A percentile compares a stretch with the other conserved stretches of the same genome.
Conservation (phyloP, 2,113 vertebrate genomes). For the Dissostichus mawsoni region DNA sequence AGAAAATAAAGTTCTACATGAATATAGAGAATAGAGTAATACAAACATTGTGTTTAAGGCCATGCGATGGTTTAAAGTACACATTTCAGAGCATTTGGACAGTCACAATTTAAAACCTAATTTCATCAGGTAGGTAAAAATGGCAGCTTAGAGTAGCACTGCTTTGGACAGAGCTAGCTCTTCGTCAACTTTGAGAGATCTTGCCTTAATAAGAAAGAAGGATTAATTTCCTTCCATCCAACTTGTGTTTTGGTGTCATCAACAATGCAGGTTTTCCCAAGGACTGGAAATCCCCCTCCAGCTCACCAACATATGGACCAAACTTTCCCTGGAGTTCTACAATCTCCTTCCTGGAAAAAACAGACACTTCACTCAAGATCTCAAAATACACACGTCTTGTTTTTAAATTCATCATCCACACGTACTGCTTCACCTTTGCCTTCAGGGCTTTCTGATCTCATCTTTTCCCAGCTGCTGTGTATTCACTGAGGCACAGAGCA, state of each 20-base stretch:
- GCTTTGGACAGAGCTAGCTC: neutral
- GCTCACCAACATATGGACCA: neutral
- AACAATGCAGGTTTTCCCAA: neutral
- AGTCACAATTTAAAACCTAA: neutral
- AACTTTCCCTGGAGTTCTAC: neutral
- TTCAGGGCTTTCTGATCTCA: neutral
- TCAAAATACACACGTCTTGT: neutral
- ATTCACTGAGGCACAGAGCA: neutral
- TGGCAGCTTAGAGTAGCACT: neutral
- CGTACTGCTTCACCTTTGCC: neutral
- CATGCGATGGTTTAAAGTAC: neutral
- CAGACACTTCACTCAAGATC: neutral
- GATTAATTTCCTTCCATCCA: too few species aligned
- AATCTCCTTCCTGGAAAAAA: slow-evolving; percentile 26
- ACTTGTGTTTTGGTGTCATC: neutral
- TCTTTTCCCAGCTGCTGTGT: neutral
- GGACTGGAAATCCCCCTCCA: neutral
- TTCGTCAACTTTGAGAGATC: neutral
- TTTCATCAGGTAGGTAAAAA: neutral
- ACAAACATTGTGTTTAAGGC: neutral
- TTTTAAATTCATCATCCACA: neutral
- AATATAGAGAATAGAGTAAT: neutral
- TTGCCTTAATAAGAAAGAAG: neutral
- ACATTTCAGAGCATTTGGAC: neutral
- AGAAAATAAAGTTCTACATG: neutral